Percentiles rank a stretch among this genome's conserved stretches.
Conservation (phyloP, 2,888 invertebrate species). For the Beris chalybata region DNA sequence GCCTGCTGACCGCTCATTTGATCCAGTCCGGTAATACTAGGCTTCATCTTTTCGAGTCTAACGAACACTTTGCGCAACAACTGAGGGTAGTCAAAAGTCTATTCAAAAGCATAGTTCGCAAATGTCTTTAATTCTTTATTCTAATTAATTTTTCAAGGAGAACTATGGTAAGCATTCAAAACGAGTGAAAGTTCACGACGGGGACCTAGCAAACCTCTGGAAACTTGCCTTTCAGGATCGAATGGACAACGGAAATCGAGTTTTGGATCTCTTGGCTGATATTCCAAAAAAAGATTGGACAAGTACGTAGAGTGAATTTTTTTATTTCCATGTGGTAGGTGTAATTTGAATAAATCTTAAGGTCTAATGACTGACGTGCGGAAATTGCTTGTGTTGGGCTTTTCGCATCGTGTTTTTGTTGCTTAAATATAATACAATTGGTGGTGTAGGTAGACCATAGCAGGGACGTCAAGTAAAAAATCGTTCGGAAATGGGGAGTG, state of each 20-base stretch:
- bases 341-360: no score
- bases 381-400: no score
- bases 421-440: no score
- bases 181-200: slow-evolving; percentile 57
- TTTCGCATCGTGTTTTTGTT: no score
- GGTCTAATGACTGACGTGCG: no score
- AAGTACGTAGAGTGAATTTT: background rate
- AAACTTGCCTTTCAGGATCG: slow-evolving; percentile 63
- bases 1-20: slow-evolving; percentile 64
- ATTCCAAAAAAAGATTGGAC: slow-evolving; percentile 55
- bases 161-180: slow-evolving; percentile 55
- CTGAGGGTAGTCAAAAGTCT: slow-evolving; percentile 54
- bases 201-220: slow-evolving; percentile 64
- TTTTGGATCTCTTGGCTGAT: slow-evolving; percentile 60
- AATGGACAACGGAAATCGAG: slow-evolving; percentile 60
- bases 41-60: slow-evolving; percentile 64
- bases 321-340: no score
- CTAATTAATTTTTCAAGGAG: slow-evolving; percentile 44
- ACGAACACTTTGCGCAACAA: slow-evolving; percentile 57
- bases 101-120: background rate
- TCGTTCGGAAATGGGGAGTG: no score
- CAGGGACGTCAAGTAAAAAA: no score
- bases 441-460: no score
- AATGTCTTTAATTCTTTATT: background rate
- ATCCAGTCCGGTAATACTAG: slow-evolving; percentile 57